These are phyloP conservation scores for Oncorhynchus kisutch DNA, from an alignment of 2,113 vertebrate species.

Conservation along the genomic window DNA sequence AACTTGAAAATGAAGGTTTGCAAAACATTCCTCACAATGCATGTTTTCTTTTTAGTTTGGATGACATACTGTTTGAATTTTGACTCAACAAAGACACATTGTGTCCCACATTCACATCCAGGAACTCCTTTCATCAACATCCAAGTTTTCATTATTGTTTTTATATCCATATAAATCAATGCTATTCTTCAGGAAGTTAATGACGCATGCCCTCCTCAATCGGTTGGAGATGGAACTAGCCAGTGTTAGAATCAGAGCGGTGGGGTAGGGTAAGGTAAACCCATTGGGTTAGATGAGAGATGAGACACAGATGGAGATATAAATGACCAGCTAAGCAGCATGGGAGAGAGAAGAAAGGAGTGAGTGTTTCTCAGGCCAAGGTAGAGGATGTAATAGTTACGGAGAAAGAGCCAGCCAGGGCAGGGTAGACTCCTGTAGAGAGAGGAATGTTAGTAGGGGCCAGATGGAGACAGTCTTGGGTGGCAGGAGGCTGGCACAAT, in stretches of 20 bases:
- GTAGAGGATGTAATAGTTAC: background rate
- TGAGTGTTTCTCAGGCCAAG: background rate
- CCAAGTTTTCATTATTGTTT: slow-evolving; percentile 19
- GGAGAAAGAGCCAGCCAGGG: background rate
- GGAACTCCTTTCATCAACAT: slow-evolving; percentile 10
- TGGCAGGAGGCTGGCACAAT: slow-evolving; percentile 9
- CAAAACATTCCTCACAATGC: background rate
- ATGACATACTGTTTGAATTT: slow-evolving; percentile 19
- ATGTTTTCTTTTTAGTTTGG: background rate
- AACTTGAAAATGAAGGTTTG: background rate
- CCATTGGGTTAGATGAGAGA: slow-evolving; percentile 2
- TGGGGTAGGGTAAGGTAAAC: background rate
- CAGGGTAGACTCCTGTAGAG: background rate
- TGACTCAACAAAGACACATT: slow-evolving; percentile 7
- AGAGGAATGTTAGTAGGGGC: background rate
- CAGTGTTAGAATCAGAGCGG: background rate
- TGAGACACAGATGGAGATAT: slow-evolving; percentile 1
- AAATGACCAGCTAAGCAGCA: too few relatives aligned
- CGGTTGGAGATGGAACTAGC: background rate
- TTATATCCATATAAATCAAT: slow-evolving; percentile 23
- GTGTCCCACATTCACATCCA: background rate
- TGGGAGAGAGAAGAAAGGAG: background rate
- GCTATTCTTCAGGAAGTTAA: slow-evolving; percentile 7
- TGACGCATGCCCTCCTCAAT: background rate
- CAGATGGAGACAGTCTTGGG: slow-evolving; percentile 20